These are phyloP conservation scores for Danionella dracula DNA, from an alignment of 2,797 vertebrate genomes.

Conservation along the genomic window DNA sequence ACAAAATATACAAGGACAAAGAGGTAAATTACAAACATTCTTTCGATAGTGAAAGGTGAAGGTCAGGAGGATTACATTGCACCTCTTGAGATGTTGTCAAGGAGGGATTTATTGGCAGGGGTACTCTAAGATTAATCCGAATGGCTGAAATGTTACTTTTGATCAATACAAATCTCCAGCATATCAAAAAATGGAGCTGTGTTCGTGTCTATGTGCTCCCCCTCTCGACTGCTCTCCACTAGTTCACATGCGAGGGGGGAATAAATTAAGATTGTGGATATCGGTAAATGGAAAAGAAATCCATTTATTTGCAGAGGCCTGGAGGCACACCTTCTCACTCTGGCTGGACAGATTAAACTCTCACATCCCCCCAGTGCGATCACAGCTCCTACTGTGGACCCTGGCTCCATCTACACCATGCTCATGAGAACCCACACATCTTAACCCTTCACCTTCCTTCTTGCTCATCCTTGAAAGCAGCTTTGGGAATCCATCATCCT, in stretches of 20 bases:
- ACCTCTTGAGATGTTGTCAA: slow-evolving; percentile 10
- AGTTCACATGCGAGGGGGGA: slow-evolving; percentile 37
- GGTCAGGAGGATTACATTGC: slow-evolving; percentile 2
- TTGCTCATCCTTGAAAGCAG: background rate
- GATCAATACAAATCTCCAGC: slow-evolving; percentile 11
- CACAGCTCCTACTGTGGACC: slow-evolving; percentile 16
- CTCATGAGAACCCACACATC: slow-evolving; percentile 27
- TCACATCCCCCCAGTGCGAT: slow-evolving; percentile 10
- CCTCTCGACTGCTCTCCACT: slow-evolving; percentile 18
- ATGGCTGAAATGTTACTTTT: slow-evolving; percentile 16
- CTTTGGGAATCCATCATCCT: slow-evolving; percentile 7
- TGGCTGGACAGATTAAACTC: slow-evolving; percentile 6
- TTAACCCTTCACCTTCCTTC: background rate
- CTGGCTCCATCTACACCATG: slow-evolving; percentile 14
- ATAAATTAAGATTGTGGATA: slow-evolving; percentile 42
- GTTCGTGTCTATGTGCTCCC: slow-evolving; percentile 6
- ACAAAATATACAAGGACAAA: background rate
- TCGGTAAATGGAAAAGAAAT: slow-evolving; percentile 67
- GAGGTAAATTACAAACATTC: background rate
- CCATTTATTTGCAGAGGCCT: slow-evolving; percentile 69
- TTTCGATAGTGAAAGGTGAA: slow-evolving; percentile 25
- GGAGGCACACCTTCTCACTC: slow-evolving; percentile 41
- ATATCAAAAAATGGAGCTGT: background rate
- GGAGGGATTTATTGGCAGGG: slow-evolving; percentile 10
- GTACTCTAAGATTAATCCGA: slow-evolving; percentile 6